Conservation (phyloP, 2,888 invertebrate genomes). For the Napeogenes inachia region DNA sequence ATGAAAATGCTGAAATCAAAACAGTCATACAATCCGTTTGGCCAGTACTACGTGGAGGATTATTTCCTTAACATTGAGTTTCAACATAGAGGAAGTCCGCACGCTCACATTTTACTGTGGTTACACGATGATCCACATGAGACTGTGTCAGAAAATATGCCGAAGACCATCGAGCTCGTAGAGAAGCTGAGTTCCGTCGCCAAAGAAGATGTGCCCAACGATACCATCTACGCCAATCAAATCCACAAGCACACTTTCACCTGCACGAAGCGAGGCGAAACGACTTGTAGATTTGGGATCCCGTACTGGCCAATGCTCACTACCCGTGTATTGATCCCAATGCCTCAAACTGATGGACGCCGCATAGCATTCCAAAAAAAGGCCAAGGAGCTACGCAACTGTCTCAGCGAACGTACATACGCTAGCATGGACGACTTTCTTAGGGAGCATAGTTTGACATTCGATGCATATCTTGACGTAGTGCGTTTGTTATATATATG, state of each 20-base stretch:
- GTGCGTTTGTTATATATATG: no score
- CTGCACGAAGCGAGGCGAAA: slow-evolving; percentile 40
- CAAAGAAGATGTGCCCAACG: slow-evolving; percentile 35
- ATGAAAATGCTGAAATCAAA: slow-evolving; percentile 39
- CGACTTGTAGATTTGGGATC: slow-evolving; percentile 40
- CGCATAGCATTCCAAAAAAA: slow-evolving; percentile 34
- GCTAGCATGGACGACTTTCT: no score
- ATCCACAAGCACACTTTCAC: slow-evolving; percentile 42
- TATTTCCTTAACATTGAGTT: slow-evolving; percentile 50
- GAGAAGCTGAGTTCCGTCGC: slow-evolving; percentile 42
- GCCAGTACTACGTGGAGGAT: slow-evolving; percentile 39
- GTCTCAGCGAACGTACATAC: no score
- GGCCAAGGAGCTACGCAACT: slow-evolving; percentile 15
- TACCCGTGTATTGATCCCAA: slow-evolving; percentile 41
- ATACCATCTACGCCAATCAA: slow-evolving; percentile 39
- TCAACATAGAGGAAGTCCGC: slow-evolving; percentile 50
- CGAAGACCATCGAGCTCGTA: slow-evolving; percentile 40
- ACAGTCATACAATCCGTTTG: slow-evolving; percentile 39
- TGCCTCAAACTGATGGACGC: slow-evolving; percentile 41
- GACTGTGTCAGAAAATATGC: slow-evolving; percentile 41
- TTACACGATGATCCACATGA: slow-evolving; percentile 45
- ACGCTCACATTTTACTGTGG: slow-evolving; percentile 53
- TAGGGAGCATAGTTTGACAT: no score
- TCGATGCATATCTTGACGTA: slow-evolving; percentile 34
- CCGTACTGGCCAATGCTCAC: slow-evolving; percentile 43